Evolutionary conservation across 1,140 invertebrate genomes (phyloP), one percentile per base, ranked within the genome.

Genomic region (Caenorhabditis tropicalis): DNA sequence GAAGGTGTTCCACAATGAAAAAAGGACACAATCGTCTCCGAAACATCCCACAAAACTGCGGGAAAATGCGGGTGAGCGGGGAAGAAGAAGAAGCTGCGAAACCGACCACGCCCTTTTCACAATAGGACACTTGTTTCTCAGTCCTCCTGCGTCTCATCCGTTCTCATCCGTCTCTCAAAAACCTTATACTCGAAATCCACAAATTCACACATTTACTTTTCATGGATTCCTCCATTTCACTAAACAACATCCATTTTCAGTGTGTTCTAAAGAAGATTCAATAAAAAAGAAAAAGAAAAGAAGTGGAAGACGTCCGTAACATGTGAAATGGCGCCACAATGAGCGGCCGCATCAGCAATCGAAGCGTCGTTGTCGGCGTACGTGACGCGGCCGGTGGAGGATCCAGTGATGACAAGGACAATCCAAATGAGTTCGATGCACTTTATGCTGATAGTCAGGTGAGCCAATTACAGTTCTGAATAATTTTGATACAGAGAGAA

Each of bases 71-170:
- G 36, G 29, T 24, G 43, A 46, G 15, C 15, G 58, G 58, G 33
- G 36, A 36, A 24, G n/a, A 74, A 74, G 65, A 43, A 74, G 36
- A 74, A 74, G 65, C 65, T n/a, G 36, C 65, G 58, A 33, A 70
- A n/a, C 65, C 65, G 65, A 74, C 65, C 65, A 74, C 65, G 65
- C 65, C 65, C 65, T 74, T 74, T n/a, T 74, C 36, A 74, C 65
- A 74, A 74, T 74, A 74, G 65, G 65, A 43, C 65, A 74, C 65
- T 74, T 74, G 65, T 74, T 74, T 74, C 65, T 74, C 65, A 74
- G 16, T 74, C 65, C 43, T 43, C 65, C 65, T 74, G 65, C 65
- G 65, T 43, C 36, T 74, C 33, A 24, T 39, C 39, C 60, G 21
- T 58, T 58, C n/a, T 43, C 36, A 74, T 21, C 24, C 33, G 43